phyloP scores from a whole-genome alignment of 1,140 invertebrate genomes.

The Probaryconus sp. region DNA sequence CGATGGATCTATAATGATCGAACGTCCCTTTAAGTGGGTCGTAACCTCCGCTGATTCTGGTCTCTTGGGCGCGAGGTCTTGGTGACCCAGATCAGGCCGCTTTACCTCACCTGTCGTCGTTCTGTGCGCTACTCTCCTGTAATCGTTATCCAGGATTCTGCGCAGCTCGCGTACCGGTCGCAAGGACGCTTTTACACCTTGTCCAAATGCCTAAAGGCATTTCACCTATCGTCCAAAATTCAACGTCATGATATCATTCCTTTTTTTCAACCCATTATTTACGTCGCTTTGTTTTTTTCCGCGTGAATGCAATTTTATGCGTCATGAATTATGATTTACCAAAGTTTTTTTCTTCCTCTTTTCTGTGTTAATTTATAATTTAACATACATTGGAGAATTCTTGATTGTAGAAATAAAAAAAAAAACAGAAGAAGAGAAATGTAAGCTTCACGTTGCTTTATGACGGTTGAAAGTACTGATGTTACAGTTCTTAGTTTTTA shows the following conservation, averaged over 20 bases:
- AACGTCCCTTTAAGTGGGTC: conserved; percentile 72
- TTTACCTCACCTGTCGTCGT: conserved; percentile 70
- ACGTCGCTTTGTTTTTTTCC: too few relatives aligned
- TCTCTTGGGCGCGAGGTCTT: conserved; percentile 71
- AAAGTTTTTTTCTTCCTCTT: too few relatives aligned
- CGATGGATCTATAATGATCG: conserved; percentile 67
- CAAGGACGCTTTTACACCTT: conserved; percentile 67
- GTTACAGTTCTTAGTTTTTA: too few relatives aligned
- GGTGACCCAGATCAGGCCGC: conserved; percentile 73
- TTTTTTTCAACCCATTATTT: too few relatives aligned
- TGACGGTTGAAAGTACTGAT: too few relatives aligned
- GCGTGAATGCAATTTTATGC: too few relatives aligned
- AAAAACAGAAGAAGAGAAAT: too few relatives aligned
- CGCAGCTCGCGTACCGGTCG: conserved; percentile 67
- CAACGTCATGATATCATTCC: not conserved
- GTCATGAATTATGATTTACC: too few relatives aligned
- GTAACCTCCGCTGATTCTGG: conserved; percentile 73
- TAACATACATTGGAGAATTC: too few relatives aligned
- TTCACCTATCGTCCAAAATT: not conserved
- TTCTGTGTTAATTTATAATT: too few relatives aligned
- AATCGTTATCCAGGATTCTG: conserved; percentile 78
- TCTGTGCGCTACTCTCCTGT: conserved; percentile 66
- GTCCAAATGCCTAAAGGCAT: conserved; percentile 24
- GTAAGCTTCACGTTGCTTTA: too few relatives aligned
- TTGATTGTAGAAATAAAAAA: too few relatives aligned